phyloP scores from a whole-genome alignment of 1,140 invertebrate species.

The Dreissena polymorpha region DNA sequence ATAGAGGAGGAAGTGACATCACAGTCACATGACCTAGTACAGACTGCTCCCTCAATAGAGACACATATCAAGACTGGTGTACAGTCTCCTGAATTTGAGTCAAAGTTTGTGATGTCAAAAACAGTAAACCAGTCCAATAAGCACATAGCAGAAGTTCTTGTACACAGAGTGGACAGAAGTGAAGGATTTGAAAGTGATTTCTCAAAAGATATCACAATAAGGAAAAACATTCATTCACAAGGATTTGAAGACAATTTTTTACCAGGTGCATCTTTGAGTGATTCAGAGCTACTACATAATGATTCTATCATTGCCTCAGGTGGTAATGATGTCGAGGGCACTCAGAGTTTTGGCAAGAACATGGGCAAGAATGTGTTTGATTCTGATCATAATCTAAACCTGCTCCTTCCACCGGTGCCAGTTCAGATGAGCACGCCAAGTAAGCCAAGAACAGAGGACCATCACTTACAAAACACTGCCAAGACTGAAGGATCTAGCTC shows the following conservation, averaged over 20 bases:
- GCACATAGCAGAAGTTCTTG: constrained; percentile 42
- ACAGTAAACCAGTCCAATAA: constrained; percentile 36
- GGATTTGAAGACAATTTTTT: constrained; percentile 55
- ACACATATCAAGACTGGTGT: constrained; percentile 11
- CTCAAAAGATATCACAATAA: constrained; percentile 42
- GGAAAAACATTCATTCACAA: constrained; percentile 11
- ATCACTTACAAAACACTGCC: neutral
- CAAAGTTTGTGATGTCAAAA: constrained; percentile 47
- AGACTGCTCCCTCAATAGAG: neutral
- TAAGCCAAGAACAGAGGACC: constrained; percentile 19
- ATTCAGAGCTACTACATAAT: constrained; percentile 37
- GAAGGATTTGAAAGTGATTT: constrained; percentile 56
- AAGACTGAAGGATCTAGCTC: constrained; percentile 7
- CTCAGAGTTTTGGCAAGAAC: too few species aligned
- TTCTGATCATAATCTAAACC: constrained; percentile 45
- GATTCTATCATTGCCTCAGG: constrained; percentile 38
- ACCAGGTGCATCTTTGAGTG: constrained; percentile 18
- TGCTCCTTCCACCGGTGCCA: constrained; percentile 41
- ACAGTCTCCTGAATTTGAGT: constrained; percentile 41
- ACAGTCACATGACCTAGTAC: constrained; percentile 27
- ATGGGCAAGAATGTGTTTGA: constrained; percentile 24
- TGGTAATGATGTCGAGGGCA: constrained; percentile 5
- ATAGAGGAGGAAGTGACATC: constrained; percentile 43
- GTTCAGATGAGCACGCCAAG: constrained; percentile 54
- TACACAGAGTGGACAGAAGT: constrained; percentile 37